phyloP scores from a whole-genome alignment of 2,888 invertebrate genomes.

The Ptilodon capucinus region DNA sequence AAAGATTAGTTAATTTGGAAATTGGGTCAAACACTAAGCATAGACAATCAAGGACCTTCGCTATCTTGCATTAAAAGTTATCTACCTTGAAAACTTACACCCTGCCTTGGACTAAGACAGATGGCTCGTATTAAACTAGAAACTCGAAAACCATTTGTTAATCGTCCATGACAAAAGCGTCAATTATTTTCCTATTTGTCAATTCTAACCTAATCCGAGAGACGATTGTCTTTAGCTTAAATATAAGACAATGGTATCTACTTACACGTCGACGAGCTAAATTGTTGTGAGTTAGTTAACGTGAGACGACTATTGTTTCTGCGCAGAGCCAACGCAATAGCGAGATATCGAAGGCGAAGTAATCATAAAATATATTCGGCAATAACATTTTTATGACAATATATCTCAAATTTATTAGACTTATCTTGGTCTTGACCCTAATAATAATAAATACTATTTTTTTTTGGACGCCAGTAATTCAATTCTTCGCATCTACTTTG shows the following conservation, averaged over 20 bases:
- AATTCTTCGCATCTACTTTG: neutral
- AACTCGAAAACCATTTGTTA: neutral
- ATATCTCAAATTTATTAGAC: neutral
- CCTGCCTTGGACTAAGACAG: neutral
- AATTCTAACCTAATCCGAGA: slow-evolving; percentile 4
- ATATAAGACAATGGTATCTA: slow-evolving; percentile 22
- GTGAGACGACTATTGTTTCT: slow-evolving; percentile 13
- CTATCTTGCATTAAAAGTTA: neutral
- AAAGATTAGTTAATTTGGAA: no score
- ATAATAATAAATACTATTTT: neutral
- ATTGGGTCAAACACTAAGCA: no score
- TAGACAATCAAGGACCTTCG: no score
- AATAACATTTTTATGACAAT: neutral
- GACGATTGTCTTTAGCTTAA: slow-evolving; percentile 25
- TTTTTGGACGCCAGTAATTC: neutral
- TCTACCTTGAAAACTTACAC: neutral
- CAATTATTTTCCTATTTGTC: slow-evolving; percentile 23
- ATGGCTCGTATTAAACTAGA: no score
- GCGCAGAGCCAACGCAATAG: neutral
- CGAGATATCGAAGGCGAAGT: neutral
- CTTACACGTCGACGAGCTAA: slow-evolving; percentile 14
- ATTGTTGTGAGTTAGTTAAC: slow-evolving; percentile 17
- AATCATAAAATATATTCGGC: neutral
- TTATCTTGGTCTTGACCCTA: neutral
- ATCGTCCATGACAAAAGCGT: slow-evolving; percentile 5